These are phyloP conservation scores for Phalangium opilio DNA, from an alignment of 2,888 invertebrate species.

Conservation along the genomic window DNA sequence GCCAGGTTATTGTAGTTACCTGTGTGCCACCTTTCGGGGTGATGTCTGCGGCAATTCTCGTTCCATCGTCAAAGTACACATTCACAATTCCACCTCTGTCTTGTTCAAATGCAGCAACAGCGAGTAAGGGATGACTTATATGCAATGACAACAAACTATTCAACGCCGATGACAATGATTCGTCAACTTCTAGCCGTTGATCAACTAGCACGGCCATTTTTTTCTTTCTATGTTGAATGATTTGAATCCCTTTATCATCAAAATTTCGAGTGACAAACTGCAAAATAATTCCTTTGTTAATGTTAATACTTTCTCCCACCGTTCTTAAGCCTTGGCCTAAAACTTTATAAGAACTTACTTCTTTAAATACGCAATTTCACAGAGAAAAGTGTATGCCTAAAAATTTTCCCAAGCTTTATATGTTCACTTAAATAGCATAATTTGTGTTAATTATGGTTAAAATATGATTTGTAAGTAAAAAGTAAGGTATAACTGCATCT, in stretches of 20 bases:
- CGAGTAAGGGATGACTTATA: conserved; percentile 57
- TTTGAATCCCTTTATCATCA: background rate
- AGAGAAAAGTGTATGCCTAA: too few species aligned
- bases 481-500: too few species aligned
- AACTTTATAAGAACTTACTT: too few species aligned
- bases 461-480: too few species aligned
- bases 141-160: conserved; percentile 47
- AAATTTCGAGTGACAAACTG: background rate
- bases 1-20: conserved; percentile 72
- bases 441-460: too few species aligned
- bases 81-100: conserved; percentile 75
- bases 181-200: conserved; percentile 10
- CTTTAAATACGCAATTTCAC: too few species aligned
- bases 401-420: too few species aligned
- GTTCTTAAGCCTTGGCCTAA: too few species aligned
- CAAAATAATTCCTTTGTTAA: too few species aligned
- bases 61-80: conserved; percentile 70
- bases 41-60: conserved; percentile 38
- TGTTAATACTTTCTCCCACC: too few species aligned
- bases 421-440: too few species aligned
- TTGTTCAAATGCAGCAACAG: conserved; percentile 71
- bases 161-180: conserved; percentile 6
- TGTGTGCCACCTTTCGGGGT: conserved; percentile 59
- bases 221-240: background rate
- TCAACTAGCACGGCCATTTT: conserved; percentile 15